Conservation (phyloP, 1,140 invertebrate species). For the Brachionus sp. region DNA sequence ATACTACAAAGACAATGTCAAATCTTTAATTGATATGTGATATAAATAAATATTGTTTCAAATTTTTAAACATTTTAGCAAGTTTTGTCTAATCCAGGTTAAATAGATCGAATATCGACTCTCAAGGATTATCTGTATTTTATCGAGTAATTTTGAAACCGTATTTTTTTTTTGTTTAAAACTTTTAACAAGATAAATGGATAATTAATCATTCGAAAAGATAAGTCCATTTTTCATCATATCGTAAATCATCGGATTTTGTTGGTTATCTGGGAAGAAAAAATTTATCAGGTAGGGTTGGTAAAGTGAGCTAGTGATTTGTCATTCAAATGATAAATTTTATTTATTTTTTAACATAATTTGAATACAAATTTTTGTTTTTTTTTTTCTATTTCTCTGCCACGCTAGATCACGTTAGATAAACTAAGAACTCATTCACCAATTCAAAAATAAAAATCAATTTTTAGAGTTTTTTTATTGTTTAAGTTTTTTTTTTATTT, state of each 20-base stretch:
- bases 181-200: neutral
- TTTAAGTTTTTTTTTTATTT: no score
- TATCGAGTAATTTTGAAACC: neutral
- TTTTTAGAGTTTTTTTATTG: no score
- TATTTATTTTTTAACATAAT: neutral
- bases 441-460: no score
- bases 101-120: neutral
- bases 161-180: neutral
- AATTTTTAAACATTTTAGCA: neutral
- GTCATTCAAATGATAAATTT: neutral
- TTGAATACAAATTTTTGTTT: no score
- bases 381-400: no score
- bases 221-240: neutral
- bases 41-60: constrained; percentile 1
- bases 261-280: neutral
- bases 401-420: no score
- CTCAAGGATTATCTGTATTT: neutral
- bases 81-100: neutral
- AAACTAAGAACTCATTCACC: no score
- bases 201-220: neutral
- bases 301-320: no score
- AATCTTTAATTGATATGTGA: neutral
- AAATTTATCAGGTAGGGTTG: no score
- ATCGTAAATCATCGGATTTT: neutral
- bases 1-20: neutral